phyloP scores from a whole-genome alignment of 2,113 vertebrate genomes.

The Hippolais icterina region DNA sequence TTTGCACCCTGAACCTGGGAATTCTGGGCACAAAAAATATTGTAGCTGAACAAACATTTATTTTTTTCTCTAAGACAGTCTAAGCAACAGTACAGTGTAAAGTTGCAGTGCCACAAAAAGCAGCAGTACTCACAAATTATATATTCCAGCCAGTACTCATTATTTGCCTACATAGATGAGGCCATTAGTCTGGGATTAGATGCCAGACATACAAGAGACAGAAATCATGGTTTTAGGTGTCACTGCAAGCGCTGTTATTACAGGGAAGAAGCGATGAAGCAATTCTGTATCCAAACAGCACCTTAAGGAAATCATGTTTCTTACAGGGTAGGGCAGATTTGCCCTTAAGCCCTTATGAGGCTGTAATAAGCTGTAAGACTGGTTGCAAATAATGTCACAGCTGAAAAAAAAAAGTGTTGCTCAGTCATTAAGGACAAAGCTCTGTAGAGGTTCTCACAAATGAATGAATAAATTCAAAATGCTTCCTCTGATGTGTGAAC shows the following conservation, averaged over 20 bases:
- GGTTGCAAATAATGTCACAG: constrained; percentile 16
- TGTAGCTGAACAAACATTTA: rapidly evolving
- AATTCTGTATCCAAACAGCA: background rate
- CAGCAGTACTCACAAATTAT: background rate
- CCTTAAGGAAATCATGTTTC: constrained; percentile 47
- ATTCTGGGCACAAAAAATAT: background rate
- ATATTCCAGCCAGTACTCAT: background rate
- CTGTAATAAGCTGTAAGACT: constrained; percentile 3
- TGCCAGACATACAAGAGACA: background rate
- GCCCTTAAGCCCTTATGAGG: background rate
- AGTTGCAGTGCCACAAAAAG: background rate
- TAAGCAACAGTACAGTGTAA: background rate
- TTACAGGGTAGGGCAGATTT: background rate
- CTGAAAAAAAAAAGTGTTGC: background rate
- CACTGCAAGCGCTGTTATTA: background rate
- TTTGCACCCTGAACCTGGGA: background rate
- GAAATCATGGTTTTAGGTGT: background rate
- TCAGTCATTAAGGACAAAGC: background rate
- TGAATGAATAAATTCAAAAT: constrained; percentile 36
- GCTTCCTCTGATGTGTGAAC: constrained; percentile 53
- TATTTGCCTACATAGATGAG: background rate
- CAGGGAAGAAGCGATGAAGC: background rate
- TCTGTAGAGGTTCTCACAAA: constrained; percentile 8
- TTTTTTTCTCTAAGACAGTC: background rate
- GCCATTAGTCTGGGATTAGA: background rate